Conservation (phyloP, 35 echinoderm and acorn worm species). For the Holothuria glaberrima region DNA sequence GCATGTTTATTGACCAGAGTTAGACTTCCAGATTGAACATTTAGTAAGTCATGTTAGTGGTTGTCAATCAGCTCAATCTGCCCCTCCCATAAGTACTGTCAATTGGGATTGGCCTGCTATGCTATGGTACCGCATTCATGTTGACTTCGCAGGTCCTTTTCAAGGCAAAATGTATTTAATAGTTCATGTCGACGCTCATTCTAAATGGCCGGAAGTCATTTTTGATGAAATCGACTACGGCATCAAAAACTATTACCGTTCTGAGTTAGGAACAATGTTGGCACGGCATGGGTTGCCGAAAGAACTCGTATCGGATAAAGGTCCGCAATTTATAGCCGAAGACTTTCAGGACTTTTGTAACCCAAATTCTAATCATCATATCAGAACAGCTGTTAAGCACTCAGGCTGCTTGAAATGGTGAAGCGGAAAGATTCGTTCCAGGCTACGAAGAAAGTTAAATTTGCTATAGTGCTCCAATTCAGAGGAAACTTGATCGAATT, state of each 20-base stretch:
- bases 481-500: too few relatives aligned
- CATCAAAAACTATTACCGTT: constrained; percentile 8
- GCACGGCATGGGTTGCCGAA: too few relatives aligned
- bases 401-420: constrained; percentile 59
- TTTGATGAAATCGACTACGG: too few relatives aligned
- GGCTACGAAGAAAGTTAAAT: constrained; percentile 30
- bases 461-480: too few relatives aligned
- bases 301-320: too few relatives aligned
- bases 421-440: constrained; percentile 55
- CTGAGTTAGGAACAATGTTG: constrained; percentile 50
- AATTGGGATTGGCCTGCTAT: constrained; percentile 12
- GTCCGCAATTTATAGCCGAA: too few relatives aligned
- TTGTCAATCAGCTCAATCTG: too few relatives aligned
- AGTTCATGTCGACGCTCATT: constrained; percentile 69
- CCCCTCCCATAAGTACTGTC: too few relatives aligned
- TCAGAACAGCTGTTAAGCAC: constrained; percentile 37
- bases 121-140: too few relatives aligned
- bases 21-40: too few relatives aligned
- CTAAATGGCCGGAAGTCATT: constrained; percentile 68
- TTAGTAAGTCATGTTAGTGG: background rate
- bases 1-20: constrained; percentile 50
- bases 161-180: too few relatives aligned
- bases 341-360: constrained; percentile 53
- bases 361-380: constrained; percentile 49
- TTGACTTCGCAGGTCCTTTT: too few relatives aligned